Base-by-base conservation (phyloP, 2,113 vertebrate species). In the Manacus vitellinus region DNA sequence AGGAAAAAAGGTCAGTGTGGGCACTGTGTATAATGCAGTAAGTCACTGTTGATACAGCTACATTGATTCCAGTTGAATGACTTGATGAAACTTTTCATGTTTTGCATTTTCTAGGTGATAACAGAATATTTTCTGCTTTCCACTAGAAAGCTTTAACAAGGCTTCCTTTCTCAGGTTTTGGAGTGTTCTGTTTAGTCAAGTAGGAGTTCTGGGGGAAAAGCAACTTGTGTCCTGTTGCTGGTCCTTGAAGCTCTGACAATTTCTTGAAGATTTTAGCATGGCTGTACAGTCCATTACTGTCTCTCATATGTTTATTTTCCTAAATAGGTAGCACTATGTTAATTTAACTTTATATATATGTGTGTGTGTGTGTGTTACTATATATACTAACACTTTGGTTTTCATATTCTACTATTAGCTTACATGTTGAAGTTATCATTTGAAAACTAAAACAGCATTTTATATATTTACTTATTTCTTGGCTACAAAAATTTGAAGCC, bases 1-100 rank as follows among this genome's bases (percentile, higher is more conserved):
- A 99, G 98, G 96, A 99, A 98, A 95, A 99, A 98, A 98, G 99
- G 99, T 98, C 55, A 81, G 97, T 95, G 23, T 52, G 30, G 56
- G 31, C n/a, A 12, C 28, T 66, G 4, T 22, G 52, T 51, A 0
- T 35, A 72, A 46, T 79, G 25, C n/a, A 70, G 0, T 18, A 86
- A 74, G 49, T 73, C 67, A 35, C 35, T 22, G 14, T 25, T 80
- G 75, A 51, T 93, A n/a, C 24, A 41, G 37, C 54, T 56, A 13
- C 7, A 12, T 62, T 10, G 1, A 63, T 49, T 90, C 39, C 70
- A 72, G 14, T 7, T 31, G 47, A n/a, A 39, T 59, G 46, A 24
- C 76, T 81, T 14, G 12, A 46, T 80, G 12, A 55, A 79, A 65
- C 27, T 35, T 46, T 8, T 47, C 37, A 4, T 30, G 51, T 1